Evolutionary conservation across 2,888 invertebrate species (phyloP), one percentile per base, ranked within the genome.

Genomic region (Heliconius aoede): DNA sequence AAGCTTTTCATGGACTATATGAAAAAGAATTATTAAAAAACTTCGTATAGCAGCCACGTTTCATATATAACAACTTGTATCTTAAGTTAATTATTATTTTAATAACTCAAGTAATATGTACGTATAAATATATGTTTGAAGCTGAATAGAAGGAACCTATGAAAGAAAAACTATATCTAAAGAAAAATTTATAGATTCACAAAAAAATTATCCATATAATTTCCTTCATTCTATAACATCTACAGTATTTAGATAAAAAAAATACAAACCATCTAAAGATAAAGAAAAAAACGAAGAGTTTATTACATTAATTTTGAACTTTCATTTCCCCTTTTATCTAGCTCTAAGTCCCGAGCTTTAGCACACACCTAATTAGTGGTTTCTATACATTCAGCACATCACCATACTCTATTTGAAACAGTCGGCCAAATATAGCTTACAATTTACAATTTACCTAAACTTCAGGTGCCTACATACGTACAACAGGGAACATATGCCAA

Each of bases 1-100:
- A 85, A 88, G 86, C 84, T 86, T 88, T 83, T 85, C 85, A 83
- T 85, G 81, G 83, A 87, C 84, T 85, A 83, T 85, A 84, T 84
- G 82, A 81, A 84, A 85, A 79, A 83, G 82, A 83, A 80, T 80
- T 86, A 85, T 85, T 83, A 82, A 78, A 78, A 82, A 82, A 80
- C 82, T 82, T 82, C 80, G 81, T 79, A 82, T 83, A 73, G 77
- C 78, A 80, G 78, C 80, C 78, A 58, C 65, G 40, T 64, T 73
- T 79, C 69, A 67, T 79, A 62, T 60, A 51, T 51, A 73, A n/a
- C 51, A 72, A 40, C 1, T 60, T 60, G 32, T n/a, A 72, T 40
- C 15, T 28, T 40, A 72, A 21, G 32, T 72, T 32, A 72, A 72
- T 60, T 72, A 72, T 58, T 58, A 21, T 60, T 58, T 40, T 72